phyloP scores from a whole-genome alignment of 2,888 invertebrate genomes.

The Tetheella fluctuosa region DNA sequence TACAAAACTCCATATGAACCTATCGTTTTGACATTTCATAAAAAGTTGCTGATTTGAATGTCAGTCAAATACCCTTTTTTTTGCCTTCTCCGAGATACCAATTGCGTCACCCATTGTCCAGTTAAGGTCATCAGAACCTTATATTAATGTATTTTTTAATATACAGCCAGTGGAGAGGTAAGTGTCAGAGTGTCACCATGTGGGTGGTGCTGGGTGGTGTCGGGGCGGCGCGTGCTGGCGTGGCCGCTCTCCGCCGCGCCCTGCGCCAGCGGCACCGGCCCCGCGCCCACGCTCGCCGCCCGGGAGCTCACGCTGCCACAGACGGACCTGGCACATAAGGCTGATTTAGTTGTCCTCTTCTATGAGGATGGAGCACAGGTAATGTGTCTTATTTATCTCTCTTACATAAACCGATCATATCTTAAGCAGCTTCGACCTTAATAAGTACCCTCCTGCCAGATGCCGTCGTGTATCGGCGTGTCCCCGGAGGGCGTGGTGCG shows the following conservation, averaged over 20 bases:
- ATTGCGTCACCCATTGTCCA: too few relatives aligned
- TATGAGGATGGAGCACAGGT: constrained; percentile 74
- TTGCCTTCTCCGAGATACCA: too few relatives aligned
- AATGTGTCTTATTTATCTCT: too few relatives aligned
- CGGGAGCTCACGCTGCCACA: constrained; percentile 94
- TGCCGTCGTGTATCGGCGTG: constrained; percentile 94
- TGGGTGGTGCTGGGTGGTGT: constrained; percentile 94
- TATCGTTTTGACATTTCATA: too few relatives aligned
- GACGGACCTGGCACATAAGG: constrained; percentile 95
- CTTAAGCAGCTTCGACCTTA: too few relatives aligned
- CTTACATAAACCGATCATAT: too few relatives aligned
- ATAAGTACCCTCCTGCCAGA: too few relatives aligned
- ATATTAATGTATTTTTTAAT: too few relatives aligned
- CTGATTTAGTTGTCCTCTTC: constrained; percentile 91
- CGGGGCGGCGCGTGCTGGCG: constrained; percentile 91
- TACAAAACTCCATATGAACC: too few relatives aligned
- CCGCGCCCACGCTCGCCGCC: constrained; percentile 84
- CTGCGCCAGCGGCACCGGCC: constrained; percentile 85
- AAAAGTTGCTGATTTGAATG: too few relatives aligned
- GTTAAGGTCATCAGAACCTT: too few relatives aligned
- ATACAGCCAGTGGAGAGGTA: constrained; percentile 79
- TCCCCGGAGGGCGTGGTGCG: constrained; percentile 96
- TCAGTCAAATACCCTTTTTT: too few relatives aligned
- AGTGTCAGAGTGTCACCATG: constrained; percentile 87
- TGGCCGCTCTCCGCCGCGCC: constrained; percentile 86